Percentiles rank a stretch among this genome's conserved stretches.
phyloP scores from a whole-genome alignment of 92 coral and sea anemone species.

The Zoanthus solanderi region DNA sequence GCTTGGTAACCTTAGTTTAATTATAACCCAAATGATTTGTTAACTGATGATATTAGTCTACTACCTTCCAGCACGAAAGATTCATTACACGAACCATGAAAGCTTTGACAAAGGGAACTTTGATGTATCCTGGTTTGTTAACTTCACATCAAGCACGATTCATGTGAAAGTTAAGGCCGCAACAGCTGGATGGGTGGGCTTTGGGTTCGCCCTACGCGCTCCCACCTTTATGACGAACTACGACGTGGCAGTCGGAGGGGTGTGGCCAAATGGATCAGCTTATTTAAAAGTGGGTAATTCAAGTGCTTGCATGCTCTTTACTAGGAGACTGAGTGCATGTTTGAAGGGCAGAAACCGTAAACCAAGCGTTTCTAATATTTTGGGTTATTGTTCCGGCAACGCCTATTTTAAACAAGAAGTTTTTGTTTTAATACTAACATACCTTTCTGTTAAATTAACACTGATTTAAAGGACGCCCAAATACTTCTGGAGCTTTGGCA shows the following conservation, averaged over 20 bases:
- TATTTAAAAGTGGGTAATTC: not conserved
- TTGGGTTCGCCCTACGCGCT: not conserved
- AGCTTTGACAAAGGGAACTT: constrained; percentile 4
- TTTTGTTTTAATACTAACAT: too few species aligned
- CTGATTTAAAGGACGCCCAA: too few species aligned
- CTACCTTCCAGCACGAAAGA: not conserved
- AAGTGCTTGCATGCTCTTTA: not conserved
- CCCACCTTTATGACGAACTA: not conserved
- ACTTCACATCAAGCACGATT: not conserved
- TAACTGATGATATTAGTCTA: not conserved
- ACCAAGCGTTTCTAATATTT: too few species aligned
- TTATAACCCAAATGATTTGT: too few species aligned
- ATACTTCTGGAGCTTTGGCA: too few species aligned
- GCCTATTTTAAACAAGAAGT: too few species aligned
- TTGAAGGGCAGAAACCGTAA: too few species aligned
- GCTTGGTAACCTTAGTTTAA: too few species aligned
- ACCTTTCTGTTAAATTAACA: too few species aligned
- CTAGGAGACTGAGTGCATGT: too few species aligned
- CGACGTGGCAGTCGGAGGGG: not conserved
- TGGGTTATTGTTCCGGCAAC: too few species aligned
- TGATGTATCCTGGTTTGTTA: not conserved
- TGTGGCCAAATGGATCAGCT: not conserved
- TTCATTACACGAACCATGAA: not conserved
- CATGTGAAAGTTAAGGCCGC: not conserved
- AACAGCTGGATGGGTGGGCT: not conserved